phyloP scores from a whole-genome alignment of 2,888 invertebrate species.

The Ophioninae sp. region DNA sequence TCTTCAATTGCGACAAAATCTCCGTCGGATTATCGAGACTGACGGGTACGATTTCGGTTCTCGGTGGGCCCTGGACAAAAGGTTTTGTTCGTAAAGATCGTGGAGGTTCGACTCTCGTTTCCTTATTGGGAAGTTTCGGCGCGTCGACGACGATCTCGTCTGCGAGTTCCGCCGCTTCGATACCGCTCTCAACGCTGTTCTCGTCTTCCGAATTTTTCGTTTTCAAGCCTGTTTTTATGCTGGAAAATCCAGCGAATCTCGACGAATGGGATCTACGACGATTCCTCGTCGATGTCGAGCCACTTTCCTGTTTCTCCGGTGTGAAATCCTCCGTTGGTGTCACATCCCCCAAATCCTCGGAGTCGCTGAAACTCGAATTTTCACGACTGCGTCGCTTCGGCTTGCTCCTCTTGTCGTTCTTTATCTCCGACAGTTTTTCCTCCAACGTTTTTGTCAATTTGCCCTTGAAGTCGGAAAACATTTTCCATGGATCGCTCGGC shows the following conservation, averaged over 20 bases:
- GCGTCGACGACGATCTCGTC: constrained; percentile 67
- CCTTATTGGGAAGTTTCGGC: not conserved
- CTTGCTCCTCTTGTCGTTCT: constrained; percentile 82
- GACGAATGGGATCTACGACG: constrained; percentile 68
- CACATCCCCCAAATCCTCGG: constrained; percentile 81
- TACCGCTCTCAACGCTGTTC: constrained; percentile 76
- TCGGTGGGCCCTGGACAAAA: not conserved
- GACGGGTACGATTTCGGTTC: constrained; percentile 5
- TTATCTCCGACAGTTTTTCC: constrained; percentile 88
- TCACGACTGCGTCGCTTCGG: constrained; percentile 83
- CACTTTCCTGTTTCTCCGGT: constrained; percentile 71
- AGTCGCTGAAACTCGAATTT: constrained; percentile 86
- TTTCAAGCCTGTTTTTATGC: constrained; percentile 78
- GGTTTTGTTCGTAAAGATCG: not conserved
- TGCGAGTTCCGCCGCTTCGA: constrained; percentile 80
- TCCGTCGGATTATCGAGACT: constrained; percentile 47
- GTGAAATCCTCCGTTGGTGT: constrained; percentile 74
- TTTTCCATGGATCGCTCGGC: constrained; percentile 87
- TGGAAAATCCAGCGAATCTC: constrained; percentile 81
- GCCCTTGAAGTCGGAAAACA: constrained; percentile 88
- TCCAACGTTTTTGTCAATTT: constrained; percentile 91
- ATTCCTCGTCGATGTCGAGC: constrained; percentile 61
- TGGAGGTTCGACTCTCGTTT: not conserved
- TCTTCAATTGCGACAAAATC: constrained; percentile 68
- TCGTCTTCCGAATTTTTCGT: constrained; percentile 75